Percentiles rank a stretch among this genome's conserved stretches.
Evolutionary conservation across 1,140 invertebrate genomes (phyloP).

Genomic region (Harpegnathos saltator): DNA sequence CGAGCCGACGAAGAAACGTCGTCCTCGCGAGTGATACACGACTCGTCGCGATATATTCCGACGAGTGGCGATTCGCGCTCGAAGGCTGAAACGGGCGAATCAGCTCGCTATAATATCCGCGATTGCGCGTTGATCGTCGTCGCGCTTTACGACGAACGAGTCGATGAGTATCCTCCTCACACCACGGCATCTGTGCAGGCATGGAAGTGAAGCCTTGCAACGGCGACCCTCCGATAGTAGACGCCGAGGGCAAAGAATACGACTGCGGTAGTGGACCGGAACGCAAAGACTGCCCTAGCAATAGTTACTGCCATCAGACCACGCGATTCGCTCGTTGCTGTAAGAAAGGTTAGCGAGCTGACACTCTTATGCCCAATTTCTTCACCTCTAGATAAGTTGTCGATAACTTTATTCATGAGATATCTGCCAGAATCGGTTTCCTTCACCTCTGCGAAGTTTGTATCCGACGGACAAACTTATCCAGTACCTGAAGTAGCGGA

Average conservation of each 20-base stretch:
- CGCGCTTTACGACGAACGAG: background rate
- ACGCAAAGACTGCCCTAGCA: slow-evolving; percentile 92
- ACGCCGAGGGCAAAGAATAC: slow-evolving; percentile 90
- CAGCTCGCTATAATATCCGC: background rate
- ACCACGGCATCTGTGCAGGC: slow-evolving; percentile 84
- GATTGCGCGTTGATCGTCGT: background rate
- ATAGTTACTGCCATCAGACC: slow-evolving; percentile 94
- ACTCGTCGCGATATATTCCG: no score
- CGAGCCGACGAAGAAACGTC: no score
- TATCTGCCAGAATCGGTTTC: no score
- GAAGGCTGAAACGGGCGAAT: background rate
- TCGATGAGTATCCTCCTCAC: background rate
- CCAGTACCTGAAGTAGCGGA: no score
- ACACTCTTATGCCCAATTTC: no score
- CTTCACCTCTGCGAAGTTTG: no score
- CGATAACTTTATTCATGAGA: no score
- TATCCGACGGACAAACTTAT: no score
- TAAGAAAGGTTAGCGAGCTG: slow-evolving; percentile 88
- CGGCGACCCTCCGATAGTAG: slow-evolving; percentile 91
- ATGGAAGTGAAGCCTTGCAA: slow-evolving; percentile 95
- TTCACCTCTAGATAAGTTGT: no score
- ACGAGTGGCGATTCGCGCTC: background rate
- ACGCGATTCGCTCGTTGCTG: slow-evolving; percentile 93
- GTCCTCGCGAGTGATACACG: no score
- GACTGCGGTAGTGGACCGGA: slow-evolving; percentile 94